Percentiles rank a stretch among this genome's conserved stretches.
Conservation (phyloP, 2,113 vertebrate genomes). For the Crocuta crocuta region DNA sequence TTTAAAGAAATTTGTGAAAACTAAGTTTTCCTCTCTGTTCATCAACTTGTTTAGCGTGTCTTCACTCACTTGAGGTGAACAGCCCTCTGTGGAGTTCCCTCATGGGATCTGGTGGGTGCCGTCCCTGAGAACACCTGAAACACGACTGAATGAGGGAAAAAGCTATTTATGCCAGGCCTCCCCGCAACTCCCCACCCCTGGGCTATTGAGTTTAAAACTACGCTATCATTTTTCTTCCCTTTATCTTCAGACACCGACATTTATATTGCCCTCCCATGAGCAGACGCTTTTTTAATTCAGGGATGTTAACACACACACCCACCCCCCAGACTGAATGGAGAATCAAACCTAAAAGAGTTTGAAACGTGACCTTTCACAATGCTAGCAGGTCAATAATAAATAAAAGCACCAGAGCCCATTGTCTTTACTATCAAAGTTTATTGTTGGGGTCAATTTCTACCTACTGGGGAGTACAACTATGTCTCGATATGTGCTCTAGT, state of each 20-base stretch:
- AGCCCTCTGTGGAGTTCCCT: background rate
- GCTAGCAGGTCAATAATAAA: background rate
- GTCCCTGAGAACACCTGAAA: background rate
- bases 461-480: slow-evolving; percentile 54
- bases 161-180: background rate
- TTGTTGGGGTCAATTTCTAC: slow-evolving; percentile 66
- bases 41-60: background rate
- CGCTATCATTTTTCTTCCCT: background rate
- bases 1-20: background rate
- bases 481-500: slow-evolving; percentile 62
- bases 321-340: background rate
- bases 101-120: background rate
- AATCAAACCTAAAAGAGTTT: background rate
- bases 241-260: background rate
- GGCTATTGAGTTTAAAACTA: background rate
- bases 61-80: background rate
- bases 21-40: background rate
- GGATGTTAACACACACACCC: background rate
- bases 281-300: background rate
- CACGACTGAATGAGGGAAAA: background rate
- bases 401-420: slow-evolving; percentile 24
- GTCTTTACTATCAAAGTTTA: slow-evolving; percentile 80
- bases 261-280: background rate
- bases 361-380: background rate
- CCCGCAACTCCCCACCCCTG: background rate